Conservation (phyloP, 2,113 vertebrate species). For the Corythornis vintsioides region DNA sequence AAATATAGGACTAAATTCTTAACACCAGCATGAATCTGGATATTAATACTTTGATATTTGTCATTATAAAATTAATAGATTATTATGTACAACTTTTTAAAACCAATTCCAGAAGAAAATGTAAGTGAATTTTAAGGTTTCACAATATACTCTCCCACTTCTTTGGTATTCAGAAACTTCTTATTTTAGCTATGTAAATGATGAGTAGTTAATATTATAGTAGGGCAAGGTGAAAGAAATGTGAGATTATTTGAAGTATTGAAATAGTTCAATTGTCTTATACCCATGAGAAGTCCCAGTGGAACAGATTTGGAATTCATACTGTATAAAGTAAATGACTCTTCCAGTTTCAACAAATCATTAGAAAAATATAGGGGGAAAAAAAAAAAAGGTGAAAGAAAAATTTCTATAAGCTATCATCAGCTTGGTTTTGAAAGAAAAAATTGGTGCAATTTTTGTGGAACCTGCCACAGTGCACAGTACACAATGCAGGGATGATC, state of each 20-base stretch:
- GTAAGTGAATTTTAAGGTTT: not conserved
- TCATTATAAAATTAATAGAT: not conserved
- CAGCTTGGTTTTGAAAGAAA: not conserved
- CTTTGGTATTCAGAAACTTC: conserved; percentile 28
- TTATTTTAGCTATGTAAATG: conserved; percentile 54
- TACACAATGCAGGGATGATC: not conserved
- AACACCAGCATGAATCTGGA: not conserved
- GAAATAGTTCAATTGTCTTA: conserved; percentile 53
- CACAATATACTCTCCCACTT: not conserved
- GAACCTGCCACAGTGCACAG: not conserved
- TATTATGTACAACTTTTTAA: not conserved
- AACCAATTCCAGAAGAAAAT: not conserved
- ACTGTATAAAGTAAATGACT: conserved; percentile 41
- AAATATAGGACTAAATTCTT: not conserved
- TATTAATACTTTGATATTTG: not conserved
- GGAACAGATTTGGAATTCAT: conserved; percentile 42
- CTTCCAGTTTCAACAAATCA: conserved; percentile 43
- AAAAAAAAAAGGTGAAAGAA: not conserved
- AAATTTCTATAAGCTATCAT: not conserved
- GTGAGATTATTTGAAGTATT: conserved; percentile 40
- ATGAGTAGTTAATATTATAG: conserved; percentile 42
- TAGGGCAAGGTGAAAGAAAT: conserved; percentile 31
- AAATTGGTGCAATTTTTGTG: not conserved
- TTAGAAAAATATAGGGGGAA: not conserved
- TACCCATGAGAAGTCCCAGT: conserved; percentile 17